Evolutionary conservation across 2,113 vertebrate genomes (phyloP), one percentile per base, ranked within the genome.

Genomic region (Leucopsar rothschildi): DNA sequence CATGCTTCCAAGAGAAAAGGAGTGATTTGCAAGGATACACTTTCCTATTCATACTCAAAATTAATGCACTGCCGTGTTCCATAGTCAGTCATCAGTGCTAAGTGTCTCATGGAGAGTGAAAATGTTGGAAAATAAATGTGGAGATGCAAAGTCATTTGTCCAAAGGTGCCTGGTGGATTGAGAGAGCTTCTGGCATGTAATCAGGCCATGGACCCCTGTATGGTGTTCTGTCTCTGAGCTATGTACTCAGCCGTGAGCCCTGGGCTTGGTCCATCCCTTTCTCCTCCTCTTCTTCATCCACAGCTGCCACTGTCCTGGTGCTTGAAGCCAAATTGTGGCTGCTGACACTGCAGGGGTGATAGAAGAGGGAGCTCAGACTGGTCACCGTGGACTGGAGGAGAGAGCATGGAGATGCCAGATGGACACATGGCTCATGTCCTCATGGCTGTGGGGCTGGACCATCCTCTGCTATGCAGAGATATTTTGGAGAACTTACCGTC

Each of bases 11-110:
- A 68, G 45, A 66, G 57, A 82, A 80, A 91, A 90, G 25, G 40
- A 82, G n/a, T 69, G 82, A 92, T 94, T 90, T 90, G 50, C 85
- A 73, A 83, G 40, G 57, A 44, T 94, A 72, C 19, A 27, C 50
- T 72, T 93, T 24, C 15, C 31, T 79, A 82, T 91, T 91, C 64
- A 44, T 85, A 57, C 78, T 76, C 49, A 9, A 69, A 86, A 39
- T 81, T 86, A 87, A 94, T 44, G 40, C 28, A 47, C 15, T 64
- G 40, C n/a, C 22, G 45, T 85, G 47, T 80, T 90, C 66, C 31
- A 33, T 10, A 53, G 31, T 79, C 59, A 78, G 70, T 88, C 71
- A 56, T 88, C 66, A 40, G 84, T n/a, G 59, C 75, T 80, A 64
- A 73, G 55, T 44, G 55, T 69, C 55, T 92, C 63, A 42, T 50